These are phyloP conservation scores for Heteromormyrus szaboi DNA, from an alignment of 2,797 vertebrate species.

Conservation along the genomic window DNA sequence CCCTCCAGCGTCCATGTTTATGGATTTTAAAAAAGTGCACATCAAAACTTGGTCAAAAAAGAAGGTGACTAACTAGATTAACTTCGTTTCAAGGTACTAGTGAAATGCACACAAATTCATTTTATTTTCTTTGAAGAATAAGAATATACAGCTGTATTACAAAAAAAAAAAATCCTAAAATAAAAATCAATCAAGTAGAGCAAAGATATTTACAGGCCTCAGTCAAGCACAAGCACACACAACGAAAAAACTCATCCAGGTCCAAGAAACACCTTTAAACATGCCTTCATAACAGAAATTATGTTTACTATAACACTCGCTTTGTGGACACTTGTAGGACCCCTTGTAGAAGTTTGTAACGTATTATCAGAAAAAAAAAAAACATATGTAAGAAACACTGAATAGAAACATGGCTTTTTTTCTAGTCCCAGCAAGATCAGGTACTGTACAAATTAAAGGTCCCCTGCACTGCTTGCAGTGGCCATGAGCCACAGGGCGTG, in stretches of 20 bases:
- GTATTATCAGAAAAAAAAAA: neutral
- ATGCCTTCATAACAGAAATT: constrained; percentile 19
- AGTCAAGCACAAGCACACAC: neutral
- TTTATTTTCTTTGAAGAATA: constrained; percentile 6
- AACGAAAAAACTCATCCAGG: constrained; percentile 4
- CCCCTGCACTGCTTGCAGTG: neutral
- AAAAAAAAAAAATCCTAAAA: constrained; percentile 15
- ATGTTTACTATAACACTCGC: neutral
- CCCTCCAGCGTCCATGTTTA: neutral
- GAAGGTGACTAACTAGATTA: neutral
- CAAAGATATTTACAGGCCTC: constrained; percentile 19
- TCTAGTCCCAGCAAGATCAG: constrained; percentile 4
- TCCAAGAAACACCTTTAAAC: constrained; percentile 19
- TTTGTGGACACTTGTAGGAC: constrained; percentile 5
- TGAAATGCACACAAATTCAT: neutral
- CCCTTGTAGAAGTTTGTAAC: neutral
- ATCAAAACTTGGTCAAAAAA: neutral
- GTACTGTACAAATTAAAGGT: neutral
- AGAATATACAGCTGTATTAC: neutral
- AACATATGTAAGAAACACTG: neutral
- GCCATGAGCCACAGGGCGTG: neutral
- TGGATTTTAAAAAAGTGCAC: neutral
- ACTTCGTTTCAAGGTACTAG: neutral
- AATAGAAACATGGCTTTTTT: constrained; percentile 13
- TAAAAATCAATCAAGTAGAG: neutral